Conservation (phyloP, 2,797 vertebrate species). For the Acanthis flammea region DNA sequence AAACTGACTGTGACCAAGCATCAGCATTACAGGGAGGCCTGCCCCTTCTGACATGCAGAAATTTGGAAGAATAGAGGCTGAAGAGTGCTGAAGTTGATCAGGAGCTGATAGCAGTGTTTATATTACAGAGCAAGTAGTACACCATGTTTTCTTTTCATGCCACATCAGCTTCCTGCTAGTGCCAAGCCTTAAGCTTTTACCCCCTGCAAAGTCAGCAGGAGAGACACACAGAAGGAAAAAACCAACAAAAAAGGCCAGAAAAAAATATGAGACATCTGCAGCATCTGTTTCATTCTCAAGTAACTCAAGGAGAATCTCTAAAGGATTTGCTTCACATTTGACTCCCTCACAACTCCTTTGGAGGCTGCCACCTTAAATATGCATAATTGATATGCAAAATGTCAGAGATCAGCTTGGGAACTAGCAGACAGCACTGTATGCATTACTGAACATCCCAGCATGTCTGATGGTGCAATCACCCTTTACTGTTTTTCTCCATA, state of each 20-base stretch:
- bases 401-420: not conserved
- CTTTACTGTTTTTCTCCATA: not conserved
- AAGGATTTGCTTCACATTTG: not conserved
- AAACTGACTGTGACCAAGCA: fast-evolving
- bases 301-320: not conserved
- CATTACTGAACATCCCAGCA: not conserved
- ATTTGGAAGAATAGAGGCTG: not conserved
- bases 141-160: not conserved
- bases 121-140: not conserved
- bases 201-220: not conserved
- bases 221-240: not conserved
- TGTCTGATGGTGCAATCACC: not conserved
- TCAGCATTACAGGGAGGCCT: not conserved
- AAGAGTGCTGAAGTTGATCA: not conserved
- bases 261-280: not conserved
- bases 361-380: not conserved
- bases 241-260: not conserved
- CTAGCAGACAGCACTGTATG: not conserved
- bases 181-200: not conserved
- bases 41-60: not conserved
- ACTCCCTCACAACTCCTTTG: not conserved
- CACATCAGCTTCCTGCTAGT: not conserved
- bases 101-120: not conserved
- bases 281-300: not conserved
- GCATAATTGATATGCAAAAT: not conserved